A percentile compares a stretch with the other conserved stretches of the same genome.
Conservation (phyloP, 2,797 vertebrate genomes). For the Enteromius viviparus region DNA sequence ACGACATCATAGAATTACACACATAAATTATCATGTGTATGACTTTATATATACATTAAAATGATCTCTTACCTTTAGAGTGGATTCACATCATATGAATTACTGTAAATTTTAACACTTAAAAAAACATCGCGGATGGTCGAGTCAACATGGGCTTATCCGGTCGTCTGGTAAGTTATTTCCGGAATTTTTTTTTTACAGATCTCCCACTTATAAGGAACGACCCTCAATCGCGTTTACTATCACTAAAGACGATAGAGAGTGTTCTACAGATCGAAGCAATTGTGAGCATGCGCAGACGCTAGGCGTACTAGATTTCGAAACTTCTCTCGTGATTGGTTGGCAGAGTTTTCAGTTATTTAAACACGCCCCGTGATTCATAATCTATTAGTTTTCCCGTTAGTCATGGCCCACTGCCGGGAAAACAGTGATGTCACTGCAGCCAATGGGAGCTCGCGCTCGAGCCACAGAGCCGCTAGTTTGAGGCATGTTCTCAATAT, state of each 20-base stretch:
- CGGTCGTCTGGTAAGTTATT: not conserved
- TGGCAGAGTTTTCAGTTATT: slow-evolving; percentile 40
- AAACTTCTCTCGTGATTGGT: slow-evolving; percentile 41
- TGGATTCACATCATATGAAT: not conserved
- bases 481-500: not conserved
- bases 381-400: slow-evolving; percentile 58
- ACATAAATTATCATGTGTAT: not conserved
- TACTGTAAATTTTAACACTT: not conserved
- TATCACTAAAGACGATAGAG: too few relatives aligned
- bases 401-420: slow-evolving; percentile 57
- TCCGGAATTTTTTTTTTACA: not conserved
- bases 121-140: not conserved
- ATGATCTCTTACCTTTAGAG: not conserved
- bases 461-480: not conserved
- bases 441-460: not conserved
- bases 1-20: not conserved
- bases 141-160: not conserved
- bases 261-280: slow-evolving; percentile 12
- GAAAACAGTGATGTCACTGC: slow-evolving; percentile 38
- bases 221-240: not conserved
- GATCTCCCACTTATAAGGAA: not conserved
- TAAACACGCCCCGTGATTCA: slow-evolving; percentile 39
- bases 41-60: not conserved
- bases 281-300: not conserved
- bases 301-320: too few relatives aligned